Evolutionary conservation across 2,113 vertebrate genomes (phyloP), one percentile per base, ranked within the genome.

Genomic region (Clarias batrachus): DNA sequence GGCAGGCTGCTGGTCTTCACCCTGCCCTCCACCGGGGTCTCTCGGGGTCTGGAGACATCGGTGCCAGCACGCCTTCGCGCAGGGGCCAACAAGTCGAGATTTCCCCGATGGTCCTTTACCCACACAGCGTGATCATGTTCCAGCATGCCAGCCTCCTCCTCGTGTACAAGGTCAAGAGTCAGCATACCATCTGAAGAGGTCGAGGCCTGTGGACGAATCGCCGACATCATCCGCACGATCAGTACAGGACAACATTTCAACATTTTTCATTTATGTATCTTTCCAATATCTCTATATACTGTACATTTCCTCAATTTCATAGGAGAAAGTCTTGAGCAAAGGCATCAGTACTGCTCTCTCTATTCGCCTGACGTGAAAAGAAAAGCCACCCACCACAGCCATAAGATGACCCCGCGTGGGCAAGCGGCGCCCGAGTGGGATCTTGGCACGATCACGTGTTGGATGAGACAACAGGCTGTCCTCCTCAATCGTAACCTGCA

Each of bases 161-260:
- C 97, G 25, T 97, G 95, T 56, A 99, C 98, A 87, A 99, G 93
- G 93, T 99, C 98, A 0, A 99, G 95, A 4, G 97, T 98, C 93
- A 99, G 91, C 96, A 97, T 97, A 81, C 97, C 97, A 0, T 97
- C 96, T 0, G 97, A 97, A 27, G 97, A 97, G 85, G 96, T 96
- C 54, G 97, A 98, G 23, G 96, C 97, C 98, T 99, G 91, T 0
- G 41, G 59, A 48, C 56, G 66, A 65, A 65, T 48, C 8, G 66
- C 65, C 19, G 12, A 56, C 25, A 82, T 57, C 23, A 66, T 76
- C 17, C 48, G 68, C 12, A 56, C 9, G 17, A 85, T 56, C 48
- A 48, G 25, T 68, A 83, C n/a, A 78, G 12, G 56, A 70, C 52
- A 12, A 80, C 0, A 48, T 63, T 52, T 19, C 10, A 83, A 41